phyloP scores from a whole-genome alignment of 2,888 invertebrate species.

The Eupithecia subfuscata region DNA sequence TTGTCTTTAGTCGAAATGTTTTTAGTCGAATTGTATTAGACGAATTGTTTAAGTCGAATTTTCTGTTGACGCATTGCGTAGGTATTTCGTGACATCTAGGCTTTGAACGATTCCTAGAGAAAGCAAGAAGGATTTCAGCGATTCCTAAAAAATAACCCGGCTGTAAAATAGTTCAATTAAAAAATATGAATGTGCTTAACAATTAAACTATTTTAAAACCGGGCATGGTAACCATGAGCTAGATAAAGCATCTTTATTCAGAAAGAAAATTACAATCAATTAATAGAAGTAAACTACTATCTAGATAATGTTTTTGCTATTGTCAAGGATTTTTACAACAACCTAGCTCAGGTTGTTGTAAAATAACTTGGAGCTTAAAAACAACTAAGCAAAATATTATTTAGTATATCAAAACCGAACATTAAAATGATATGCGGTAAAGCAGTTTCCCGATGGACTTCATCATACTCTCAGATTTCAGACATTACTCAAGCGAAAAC shows the following conservation, averaged over 20 bases:
- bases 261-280: too few relatives aligned
- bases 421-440: conserved; percentile 9
- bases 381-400: not conserved
- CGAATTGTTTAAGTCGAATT: too few relatives aligned
- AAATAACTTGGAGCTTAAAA: not conserved
- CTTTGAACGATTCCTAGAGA: not conserved
- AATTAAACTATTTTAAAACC: not conserved
- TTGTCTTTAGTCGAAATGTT: too few relatives aligned
- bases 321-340: too few relatives aligned
- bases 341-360: not conserved
- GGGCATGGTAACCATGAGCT: not conserved
- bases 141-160: too few relatives aligned
- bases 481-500: not conserved
- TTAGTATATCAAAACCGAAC: not conserved
- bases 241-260: too few relatives aligned
- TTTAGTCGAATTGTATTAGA: too few relatives aligned
- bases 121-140: too few relatives aligned
- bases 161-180: too few relatives aligned
- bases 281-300: too few relatives aligned
- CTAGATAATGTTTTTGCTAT: too few relatives aligned
- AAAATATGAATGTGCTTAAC: not conserved
- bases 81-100: not conserved
- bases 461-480: conserved; percentile 13
- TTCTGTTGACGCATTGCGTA: too few relatives aligned
- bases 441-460: not conserved